These are phyloP conservation scores for Butastur rufipennis DNA, from an alignment of 2,113 vertebrate genomes.

Conservation along the genomic window DNA sequence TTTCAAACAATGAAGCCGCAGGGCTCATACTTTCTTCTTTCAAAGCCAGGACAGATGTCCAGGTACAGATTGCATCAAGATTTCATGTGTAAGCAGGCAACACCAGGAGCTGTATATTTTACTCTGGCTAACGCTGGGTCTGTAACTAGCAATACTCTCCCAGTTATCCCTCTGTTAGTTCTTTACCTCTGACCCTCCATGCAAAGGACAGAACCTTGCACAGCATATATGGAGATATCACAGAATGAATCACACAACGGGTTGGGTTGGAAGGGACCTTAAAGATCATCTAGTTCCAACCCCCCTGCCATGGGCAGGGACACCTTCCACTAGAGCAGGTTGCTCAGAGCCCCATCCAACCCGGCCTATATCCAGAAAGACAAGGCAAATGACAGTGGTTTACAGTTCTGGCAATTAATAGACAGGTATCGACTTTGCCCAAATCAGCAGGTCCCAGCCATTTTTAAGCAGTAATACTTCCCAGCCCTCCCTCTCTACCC, in stretches of 20 bases:
- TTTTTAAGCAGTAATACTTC: not conserved
- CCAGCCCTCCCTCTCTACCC: not conserved
- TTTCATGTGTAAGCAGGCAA: too few relatives aligned
- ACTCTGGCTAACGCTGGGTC: not conserved
- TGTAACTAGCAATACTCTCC: fast-evolving
- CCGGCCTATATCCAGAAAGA: not conserved
- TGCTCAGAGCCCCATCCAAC: too few relatives aligned
- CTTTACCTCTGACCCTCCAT: not conserved
- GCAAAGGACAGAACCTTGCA: not conserved
- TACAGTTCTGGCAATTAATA: not conserved
- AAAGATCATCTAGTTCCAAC: too few relatives aligned
- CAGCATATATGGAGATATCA: not conserved
- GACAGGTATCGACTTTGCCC: not conserved
- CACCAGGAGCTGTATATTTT: not conserved
- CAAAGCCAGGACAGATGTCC: not conserved
- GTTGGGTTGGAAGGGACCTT: too few relatives aligned
- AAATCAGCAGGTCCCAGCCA: not conserved
- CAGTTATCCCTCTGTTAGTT: not conserved
- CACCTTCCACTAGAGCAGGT: too few relatives aligned
- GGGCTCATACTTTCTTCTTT: not conserved
- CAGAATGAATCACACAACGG: too few relatives aligned
- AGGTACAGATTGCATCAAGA: not conserved
- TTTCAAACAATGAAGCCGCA: not conserved
- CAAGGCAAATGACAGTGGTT: not conserved
- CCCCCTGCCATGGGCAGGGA: too few relatives aligned